Conservation (phyloP, 2,113 vertebrate genomes). For the Eidolon helvum region DNA sequence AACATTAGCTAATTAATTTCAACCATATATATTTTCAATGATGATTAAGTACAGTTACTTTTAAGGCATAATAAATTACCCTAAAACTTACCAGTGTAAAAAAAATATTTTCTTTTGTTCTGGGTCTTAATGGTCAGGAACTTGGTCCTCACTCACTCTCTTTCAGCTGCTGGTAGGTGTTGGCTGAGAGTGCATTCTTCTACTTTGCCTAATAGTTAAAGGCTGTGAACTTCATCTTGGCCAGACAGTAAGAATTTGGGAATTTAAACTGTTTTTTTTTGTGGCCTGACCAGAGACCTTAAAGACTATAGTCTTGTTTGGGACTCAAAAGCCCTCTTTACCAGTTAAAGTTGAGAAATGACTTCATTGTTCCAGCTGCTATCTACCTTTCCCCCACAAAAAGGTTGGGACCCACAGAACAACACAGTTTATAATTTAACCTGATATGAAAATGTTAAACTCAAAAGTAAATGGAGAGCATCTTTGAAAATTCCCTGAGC, state of each 20-base stretch:
- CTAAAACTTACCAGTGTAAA: not conserved
- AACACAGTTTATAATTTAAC: not conserved
- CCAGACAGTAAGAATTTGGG: not conserved
- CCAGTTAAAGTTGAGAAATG: not conserved
- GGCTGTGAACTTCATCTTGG: not conserved
- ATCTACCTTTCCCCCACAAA: not conserved
- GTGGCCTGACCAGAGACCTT: not conserved
- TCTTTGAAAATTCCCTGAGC: not conserved
- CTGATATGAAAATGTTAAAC: not conserved
- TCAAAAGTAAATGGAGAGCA: not conserved
- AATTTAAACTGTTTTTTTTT: not conserved
- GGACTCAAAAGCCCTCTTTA: not conserved
- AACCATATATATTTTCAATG: not conserved
- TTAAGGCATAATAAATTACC: not conserved
- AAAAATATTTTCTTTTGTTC: not conserved
- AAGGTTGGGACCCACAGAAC: not conserved
- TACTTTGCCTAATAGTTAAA: not conserved
- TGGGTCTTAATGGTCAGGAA: not conserved
- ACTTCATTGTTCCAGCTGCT: not conserved
- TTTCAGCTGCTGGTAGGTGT: not conserved
- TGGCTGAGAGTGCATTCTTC: not conserved
- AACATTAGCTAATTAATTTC: not conserved
- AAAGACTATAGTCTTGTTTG: not conserved
- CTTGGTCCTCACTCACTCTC: not conserved
- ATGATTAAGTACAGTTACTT: not conserved